Percentiles rank a stretch among this genome's conserved stretches.
Conservation (phyloP, 2,888 invertebrate species). For the Brenthis ino region DNA sequence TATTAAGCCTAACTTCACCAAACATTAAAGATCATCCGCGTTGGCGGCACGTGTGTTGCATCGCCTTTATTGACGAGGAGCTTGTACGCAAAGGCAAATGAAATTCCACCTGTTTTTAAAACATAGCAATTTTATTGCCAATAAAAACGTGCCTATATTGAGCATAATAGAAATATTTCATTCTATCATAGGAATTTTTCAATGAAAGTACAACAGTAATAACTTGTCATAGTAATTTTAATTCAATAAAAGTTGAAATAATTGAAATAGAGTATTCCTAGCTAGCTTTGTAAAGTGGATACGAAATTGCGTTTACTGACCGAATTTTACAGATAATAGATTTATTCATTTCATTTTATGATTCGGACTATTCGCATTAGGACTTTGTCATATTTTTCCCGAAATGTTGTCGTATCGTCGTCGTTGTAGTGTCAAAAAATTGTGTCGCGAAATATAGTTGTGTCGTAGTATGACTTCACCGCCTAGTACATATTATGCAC, state of each 20-base stretch:
- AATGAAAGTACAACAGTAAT: neutral
- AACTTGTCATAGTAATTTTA: neutral
- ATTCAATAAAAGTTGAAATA: constrained; percentile 1
- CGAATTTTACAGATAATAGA: neutral
- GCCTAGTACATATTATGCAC: no score
- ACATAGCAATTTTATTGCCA: constrained; percentile 59
- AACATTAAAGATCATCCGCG: constrained; percentile 67
- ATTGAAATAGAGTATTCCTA: neutral
- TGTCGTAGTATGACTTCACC: no score
- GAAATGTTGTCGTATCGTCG: no score
- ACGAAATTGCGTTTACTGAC: no score
- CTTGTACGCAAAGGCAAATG: constrained; percentile 63
- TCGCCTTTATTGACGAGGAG: constrained; percentile 74
- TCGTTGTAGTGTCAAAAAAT: no score
- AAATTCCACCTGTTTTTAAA: constrained; percentile 75
- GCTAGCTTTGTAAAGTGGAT: no score
- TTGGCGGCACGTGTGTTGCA: constrained; percentile 76
- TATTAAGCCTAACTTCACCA: constrained; percentile 38
- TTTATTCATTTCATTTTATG: no score
- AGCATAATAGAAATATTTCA: constrained; percentile 46
- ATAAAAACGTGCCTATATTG: constrained; percentile 40
- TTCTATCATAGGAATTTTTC: constrained; percentile 41
- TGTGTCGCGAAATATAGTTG: no score
- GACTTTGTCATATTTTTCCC: no score
- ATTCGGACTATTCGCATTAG: no score